Evolutionary conservation across 2,113 vertebrate genomes (phyloP).

Genomic region (Furnarius figulus): DNA sequence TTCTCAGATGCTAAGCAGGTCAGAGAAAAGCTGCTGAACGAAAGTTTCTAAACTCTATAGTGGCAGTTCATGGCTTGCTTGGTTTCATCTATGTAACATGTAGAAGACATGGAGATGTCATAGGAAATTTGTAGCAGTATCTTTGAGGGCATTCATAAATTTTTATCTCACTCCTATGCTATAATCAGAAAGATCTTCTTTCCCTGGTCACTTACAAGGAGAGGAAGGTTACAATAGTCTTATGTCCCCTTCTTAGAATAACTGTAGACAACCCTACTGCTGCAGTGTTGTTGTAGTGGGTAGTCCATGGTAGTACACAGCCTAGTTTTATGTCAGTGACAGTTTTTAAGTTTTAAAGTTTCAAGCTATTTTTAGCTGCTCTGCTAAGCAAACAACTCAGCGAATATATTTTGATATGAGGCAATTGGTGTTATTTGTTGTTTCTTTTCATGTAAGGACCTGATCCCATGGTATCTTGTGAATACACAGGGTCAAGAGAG

Average conservation of each 20-base stretch:
- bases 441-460: background rate
- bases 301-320: background rate
- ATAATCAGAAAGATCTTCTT: background rate
- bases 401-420: background rate
- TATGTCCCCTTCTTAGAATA: background rate
- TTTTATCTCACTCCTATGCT: background rate
- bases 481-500: background rate
- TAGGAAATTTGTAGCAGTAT: background rate
- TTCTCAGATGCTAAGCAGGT: background rate
- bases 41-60: background rate
- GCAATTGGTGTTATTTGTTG: background rate
- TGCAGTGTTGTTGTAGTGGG: background rate
- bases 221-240: background rate
- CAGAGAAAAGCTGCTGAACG: background rate
- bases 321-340: background rate
- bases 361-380: background rate
- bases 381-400: background rate
- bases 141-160: background rate
- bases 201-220: background rate
- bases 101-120: background rate
- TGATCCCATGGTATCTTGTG: background rate
- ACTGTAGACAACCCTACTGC: background rate
- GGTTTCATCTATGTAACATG: fast-evolving
- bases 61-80: background rate
- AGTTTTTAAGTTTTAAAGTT: background rate